These are phyloP conservation scores for Enteromius anoplus DNA, from an alignment of 2,797 vertebrate species.

Conservation along the genomic window DNA sequence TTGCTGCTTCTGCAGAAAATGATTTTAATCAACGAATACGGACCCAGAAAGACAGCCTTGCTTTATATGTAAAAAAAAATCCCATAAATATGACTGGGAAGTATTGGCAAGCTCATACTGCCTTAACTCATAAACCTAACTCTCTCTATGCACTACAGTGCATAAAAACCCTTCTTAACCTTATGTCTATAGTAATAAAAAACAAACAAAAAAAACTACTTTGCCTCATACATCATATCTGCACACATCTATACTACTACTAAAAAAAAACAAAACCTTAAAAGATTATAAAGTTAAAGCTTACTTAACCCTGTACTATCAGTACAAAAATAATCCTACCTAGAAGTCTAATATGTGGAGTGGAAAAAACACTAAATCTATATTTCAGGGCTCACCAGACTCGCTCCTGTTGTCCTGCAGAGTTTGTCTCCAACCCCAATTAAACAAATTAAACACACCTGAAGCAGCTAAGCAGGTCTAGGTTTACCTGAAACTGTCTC, in stretches of 20 bases:
- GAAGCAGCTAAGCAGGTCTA: no score
- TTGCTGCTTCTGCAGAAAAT: neutral
- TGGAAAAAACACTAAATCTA: neutral
- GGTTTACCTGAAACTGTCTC: no score
- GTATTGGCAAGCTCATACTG: neutral
- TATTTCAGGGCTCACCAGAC: no score
- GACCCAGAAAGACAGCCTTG: neutral
- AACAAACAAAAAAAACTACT: rapidly evolving
- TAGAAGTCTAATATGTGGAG: neutral
- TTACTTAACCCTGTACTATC: neutral
- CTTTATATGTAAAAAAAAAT: neutral
- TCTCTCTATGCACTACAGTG: neutral
- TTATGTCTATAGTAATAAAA: no score
- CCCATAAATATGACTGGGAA: neutral
- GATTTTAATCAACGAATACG: neutral
- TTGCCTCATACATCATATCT: no score
- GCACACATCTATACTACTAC: no score
- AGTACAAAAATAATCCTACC: neutral
- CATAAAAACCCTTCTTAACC: no score
- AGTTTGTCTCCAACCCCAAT: no score
- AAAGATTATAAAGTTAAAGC: neutral
- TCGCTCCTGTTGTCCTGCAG: no score
- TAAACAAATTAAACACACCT: no score
- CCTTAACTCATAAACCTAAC: neutral
- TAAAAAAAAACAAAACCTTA: neutral